Conservation (phyloP, 1,140 invertebrate species). For the Drosophila bocki region DNA sequence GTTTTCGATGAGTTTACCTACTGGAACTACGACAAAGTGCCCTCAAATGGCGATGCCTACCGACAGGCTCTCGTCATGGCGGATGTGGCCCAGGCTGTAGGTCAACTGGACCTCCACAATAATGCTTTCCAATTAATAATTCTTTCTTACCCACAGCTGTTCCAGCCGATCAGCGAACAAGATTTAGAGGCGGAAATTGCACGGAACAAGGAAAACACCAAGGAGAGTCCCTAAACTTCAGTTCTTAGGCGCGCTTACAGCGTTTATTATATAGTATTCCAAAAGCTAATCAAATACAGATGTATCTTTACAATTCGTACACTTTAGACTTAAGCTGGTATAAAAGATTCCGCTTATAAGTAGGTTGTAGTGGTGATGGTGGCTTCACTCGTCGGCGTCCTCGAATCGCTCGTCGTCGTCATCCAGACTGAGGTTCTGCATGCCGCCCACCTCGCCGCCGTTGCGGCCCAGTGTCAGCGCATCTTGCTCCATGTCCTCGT, state of each 20-base stretch:
- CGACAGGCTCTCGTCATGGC: constrained; percentile 89
- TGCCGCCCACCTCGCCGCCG: constrained; percentile 57
- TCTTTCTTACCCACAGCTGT: constrained; percentile 31
- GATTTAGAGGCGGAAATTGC: constrained; percentile 56
- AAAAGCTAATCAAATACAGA: constrained; percentile 71
- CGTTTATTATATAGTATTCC: constrained; percentile 73
- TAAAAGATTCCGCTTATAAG: constrained; percentile 64
- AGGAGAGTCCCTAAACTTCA: constrained; percentile 47
- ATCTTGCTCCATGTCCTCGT: constrained; percentile 70
- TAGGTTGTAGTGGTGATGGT: constrained; percentile 33
- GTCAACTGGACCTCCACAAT: neutral
- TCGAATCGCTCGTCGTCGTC: constrained; percentile 80
- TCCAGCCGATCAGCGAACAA: constrained; percentile 33
- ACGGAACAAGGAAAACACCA: constrained; percentile 36
- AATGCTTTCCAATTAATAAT: neutral
- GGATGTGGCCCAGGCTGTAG: constrained; percentile 89
- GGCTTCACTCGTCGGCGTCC: constrained; percentile 78
- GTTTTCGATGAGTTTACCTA: constrained; percentile 89
- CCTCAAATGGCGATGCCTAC: constrained; percentile 89
- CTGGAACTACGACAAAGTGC: constrained; percentile 92
- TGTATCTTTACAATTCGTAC: constrained; percentile 57
- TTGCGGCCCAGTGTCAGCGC: constrained; percentile 62
- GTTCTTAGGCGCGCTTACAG: constrained; percentile 59
- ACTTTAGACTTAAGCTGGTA: constrained; percentile 63
- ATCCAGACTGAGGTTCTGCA: constrained; percentile 76